phyloP scores from a whole-genome alignment of 2,797 vertebrate species.

The Pipistrellus nathusii region DNA sequence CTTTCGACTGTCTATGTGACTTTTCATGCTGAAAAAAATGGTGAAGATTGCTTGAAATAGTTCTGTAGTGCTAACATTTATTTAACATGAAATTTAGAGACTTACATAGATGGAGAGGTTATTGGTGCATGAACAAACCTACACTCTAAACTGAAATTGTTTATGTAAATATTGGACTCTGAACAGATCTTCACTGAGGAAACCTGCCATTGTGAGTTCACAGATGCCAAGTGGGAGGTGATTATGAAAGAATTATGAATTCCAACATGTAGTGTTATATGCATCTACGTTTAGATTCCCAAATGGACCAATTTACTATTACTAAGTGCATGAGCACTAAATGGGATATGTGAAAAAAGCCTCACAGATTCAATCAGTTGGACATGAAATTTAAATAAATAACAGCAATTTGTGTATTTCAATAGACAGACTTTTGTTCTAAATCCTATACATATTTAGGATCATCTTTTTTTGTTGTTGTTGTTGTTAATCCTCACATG shows the following conservation, averaged over 20 bases:
- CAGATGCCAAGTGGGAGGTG: constrained; percentile 82
- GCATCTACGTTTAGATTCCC: constrained; percentile 88
- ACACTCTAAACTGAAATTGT: constrained; percentile 83
- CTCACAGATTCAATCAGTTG: constrained; percentile 67
- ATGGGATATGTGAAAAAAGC: constrained; percentile 80
- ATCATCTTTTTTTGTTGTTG: constrained; percentile 71
- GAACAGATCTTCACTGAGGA: constrained; percentile 78
- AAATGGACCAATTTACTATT: constrained; percentile 91
- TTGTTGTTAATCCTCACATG: no score
- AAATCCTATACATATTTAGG: constrained; percentile 84
- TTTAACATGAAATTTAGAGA: constrained; percentile 82
- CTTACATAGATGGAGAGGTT: constrained; percentile 82
- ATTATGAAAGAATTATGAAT: constrained; percentile 88
- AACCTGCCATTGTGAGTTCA: constrained; percentile 82
- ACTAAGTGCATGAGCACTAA: constrained; percentile 85
- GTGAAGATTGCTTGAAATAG: constrained; percentile 82
- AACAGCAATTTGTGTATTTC: constrained; percentile 78
- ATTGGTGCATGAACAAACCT: constrained; percentile 84
- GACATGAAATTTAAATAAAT: constrained; percentile 86
- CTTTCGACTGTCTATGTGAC: constrained; percentile 81
- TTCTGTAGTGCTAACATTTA: constrained; percentile 81
- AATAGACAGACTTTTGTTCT: constrained; percentile 80
- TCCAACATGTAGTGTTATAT: constrained; percentile 84
- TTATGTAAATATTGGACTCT: constrained; percentile 86
- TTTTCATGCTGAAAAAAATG: constrained; percentile 84